phyloP scores from a whole-genome alignment of 2,888 invertebrate genomes.

The Diaphora mendica region DNA sequence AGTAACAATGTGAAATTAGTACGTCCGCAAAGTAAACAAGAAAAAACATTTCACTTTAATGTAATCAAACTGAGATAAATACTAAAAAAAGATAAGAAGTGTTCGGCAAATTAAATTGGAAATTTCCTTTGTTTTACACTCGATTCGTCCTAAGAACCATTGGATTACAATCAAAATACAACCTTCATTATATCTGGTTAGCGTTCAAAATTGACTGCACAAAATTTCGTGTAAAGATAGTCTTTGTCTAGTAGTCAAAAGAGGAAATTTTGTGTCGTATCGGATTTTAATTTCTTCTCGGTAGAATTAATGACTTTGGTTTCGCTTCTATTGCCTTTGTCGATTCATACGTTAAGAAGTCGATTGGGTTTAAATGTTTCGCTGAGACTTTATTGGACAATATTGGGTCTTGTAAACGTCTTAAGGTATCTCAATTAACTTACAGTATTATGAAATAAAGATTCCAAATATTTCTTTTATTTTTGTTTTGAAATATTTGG shows the following conservation, averaged over 20 bases:
- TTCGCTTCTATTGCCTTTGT: constrained; percentile 64
- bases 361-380: constrained; percentile 59
- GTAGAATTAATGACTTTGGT: constrained; percentile 83
- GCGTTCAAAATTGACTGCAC: constrained; percentile 37
- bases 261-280: constrained; percentile 83
- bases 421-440: background rate
- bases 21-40: constrained; percentile 45
- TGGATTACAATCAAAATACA: constrained; percentile 27
- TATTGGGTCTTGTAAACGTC: constrained; percentile 15
- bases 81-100: constrained; percentile 79
- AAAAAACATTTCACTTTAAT: constrained; percentile 72
- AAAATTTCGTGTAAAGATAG: constrained; percentile 44
- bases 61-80: constrained; percentile 83
- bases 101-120: constrained; percentile 84
- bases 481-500: background rate
- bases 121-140: constrained; percentile 61
- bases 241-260: constrained; percentile 56
- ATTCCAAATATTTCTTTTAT: background rate
- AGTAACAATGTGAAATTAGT: constrained; percentile 45
- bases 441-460: background rate
- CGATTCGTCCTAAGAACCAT: constrained; percentile 46
- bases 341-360: constrained; percentile 72
- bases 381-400: constrained; percentile 50
- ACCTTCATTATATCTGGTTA: constrained; percentile 19
- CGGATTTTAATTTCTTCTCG: constrained; percentile 84